Conservation (phyloP, 2,888 invertebrate genomes). For the Nephrotoma guestfalica region DNA sequence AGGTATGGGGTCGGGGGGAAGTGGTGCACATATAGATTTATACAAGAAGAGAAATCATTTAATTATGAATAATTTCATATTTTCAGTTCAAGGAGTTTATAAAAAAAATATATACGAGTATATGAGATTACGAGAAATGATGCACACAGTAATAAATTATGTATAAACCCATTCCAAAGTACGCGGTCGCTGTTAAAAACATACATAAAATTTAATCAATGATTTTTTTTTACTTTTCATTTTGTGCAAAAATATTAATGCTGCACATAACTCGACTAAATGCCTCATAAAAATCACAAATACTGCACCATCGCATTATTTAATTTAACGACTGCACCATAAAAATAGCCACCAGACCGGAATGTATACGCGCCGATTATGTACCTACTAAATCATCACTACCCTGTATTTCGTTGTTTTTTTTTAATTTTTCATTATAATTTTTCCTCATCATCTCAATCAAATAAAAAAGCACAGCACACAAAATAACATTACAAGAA, state of each 20-base stretch:
- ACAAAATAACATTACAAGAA: neutral
- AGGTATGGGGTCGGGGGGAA: neutral
- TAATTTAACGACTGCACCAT: neutral
- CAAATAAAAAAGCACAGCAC: neutral
- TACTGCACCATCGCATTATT: neutral
- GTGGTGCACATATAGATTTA: neutral
- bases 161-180: neutral
- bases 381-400: neutral
- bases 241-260: neutral
- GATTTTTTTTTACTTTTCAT: neutral
- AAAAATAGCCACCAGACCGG: neutral
- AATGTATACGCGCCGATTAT: neutral
- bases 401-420: neutral
- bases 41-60: neutral
- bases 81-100: neutral
- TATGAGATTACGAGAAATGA: neutral
- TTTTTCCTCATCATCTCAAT: neutral
- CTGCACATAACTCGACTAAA: neutral
- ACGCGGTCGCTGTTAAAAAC: neutral
- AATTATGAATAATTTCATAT: neutral
- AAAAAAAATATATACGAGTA: neutral
- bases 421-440: neutral
- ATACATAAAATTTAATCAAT: neutral
- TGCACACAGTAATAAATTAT: neutral
- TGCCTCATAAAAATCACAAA: neutral